Evolutionary conservation across 37 sponge, comb jelly and placozoan genomes (phyloP).

Genomic region (Cliona cf. orientalis): DNA sequence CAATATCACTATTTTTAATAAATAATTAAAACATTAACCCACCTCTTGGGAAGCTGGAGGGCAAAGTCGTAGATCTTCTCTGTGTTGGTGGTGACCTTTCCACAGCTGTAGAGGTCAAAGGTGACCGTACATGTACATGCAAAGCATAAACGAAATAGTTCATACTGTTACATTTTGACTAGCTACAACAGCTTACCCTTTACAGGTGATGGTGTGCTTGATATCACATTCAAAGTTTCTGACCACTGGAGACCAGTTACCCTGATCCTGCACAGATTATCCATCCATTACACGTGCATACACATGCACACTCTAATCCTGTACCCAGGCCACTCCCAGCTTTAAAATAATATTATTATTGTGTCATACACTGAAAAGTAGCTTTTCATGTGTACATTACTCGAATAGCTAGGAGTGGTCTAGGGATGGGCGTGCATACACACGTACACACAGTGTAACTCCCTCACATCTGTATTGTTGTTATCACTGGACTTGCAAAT

Average conservation of each 20-base stretch:
- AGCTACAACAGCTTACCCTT: constrained; percentile 33
- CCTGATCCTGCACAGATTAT: too few species aligned
- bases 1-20: too few species aligned
- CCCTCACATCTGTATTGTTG: background rate
- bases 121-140: background rate
- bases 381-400: too few species aligned
- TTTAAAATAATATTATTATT: too few species aligned
- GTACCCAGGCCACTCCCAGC: too few species aligned
- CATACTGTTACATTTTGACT: background rate
- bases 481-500: too few species aligned
- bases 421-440: too few species aligned
- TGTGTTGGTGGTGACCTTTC: constrained; percentile 10
- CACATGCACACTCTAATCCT: too few species aligned
- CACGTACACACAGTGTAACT: too few species aligned
- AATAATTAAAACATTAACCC: background rate
- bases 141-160: background rate
- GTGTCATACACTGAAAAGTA: too few species aligned
- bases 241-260: constrained; percentile 56
- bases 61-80: constrained; percentile 55
- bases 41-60: constrained; percentile 57
- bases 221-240: constrained; percentile 70
- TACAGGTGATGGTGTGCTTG: constrained; percentile 64
- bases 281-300: too few species aligned
- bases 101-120: constrained; percentile 16
- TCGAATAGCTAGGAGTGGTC: too few species aligned